Percentiles rank a stretch among this genome's conserved stretches.
These are phyloP conservation scores for Drosophila santomea DNA, from an alignment of 1,140 invertebrate genomes.

Conservation along the genomic window DNA sequence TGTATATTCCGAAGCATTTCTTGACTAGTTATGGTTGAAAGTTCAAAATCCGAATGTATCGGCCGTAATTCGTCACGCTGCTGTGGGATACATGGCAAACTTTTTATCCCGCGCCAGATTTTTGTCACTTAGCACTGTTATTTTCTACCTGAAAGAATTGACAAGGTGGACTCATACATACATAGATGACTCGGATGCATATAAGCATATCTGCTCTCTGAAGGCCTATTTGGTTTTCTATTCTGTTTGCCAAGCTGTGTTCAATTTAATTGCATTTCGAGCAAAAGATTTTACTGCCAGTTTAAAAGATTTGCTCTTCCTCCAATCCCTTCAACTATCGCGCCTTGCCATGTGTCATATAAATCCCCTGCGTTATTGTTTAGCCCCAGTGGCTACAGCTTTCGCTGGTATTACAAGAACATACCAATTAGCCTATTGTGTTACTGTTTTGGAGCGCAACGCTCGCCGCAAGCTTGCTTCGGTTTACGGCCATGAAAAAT, in stretches of 20 bases:
- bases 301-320: constrained; percentile 88
- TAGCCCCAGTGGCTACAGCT: constrained; percentile 90
- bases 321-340: constrained; percentile 92
- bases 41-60: constrained; percentile 79
- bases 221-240: constrained; percentile 94
- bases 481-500: constrained; percentile 85
- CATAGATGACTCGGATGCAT: constrained; percentile 87
- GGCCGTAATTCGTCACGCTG: constrained; percentile 88
- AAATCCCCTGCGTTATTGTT: constrained; percentile 94
- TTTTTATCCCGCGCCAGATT: constrained; percentile 90
- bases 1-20: constrained; percentile 88
- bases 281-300: constrained; percentile 89
- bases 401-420: constrained; percentile 93
- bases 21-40: constrained; percentile 90
- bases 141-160: constrained; percentile 88
- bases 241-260: constrained; percentile 94
- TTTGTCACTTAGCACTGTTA: constrained; percentile 87
- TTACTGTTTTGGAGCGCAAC: constrained; percentile 95
- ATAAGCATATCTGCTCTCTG: constrained; percentile 85
- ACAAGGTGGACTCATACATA: constrained; percentile 91
- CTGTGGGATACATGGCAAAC: constrained; percentile 91
- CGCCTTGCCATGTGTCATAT: constrained; percentile 92
- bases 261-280: constrained; percentile 95
- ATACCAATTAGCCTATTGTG: constrained; percentile 97
- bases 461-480: constrained; percentile 88